Base-by-base conservation (phyloP, 2,888 invertebrate species). In the Dorcus parallelipipedus region DNA sequence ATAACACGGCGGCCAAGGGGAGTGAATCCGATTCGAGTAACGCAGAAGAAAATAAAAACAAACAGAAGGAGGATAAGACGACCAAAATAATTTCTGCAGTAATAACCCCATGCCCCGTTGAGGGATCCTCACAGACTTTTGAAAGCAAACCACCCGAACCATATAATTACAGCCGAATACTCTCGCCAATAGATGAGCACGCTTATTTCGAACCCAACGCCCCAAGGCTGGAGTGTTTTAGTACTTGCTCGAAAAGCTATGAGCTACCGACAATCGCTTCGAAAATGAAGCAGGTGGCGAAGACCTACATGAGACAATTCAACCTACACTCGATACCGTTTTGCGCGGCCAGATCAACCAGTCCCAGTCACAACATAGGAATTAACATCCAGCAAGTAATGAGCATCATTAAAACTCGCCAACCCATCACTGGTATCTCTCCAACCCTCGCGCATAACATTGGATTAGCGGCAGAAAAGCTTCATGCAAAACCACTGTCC, bases 241-340 rank as follows among this genome's bases (percentile, higher is more conserved):
- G 64, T 57, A 58, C 64, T 60, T 58, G 69, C 62, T 66, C 66
- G n/a, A 74, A 65, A 56, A 76, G 71, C 38, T 88, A 87, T 70
- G 84, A 86, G 72, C 69, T 81, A 71, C 86, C 87, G 3, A 88
- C 88, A 0, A 81, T 85, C n/a, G 82, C 88, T 0, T 87, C 88
- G 0, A 83, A 82, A 70, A 80, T 86, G 81, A 88, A 87, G 70
- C 83, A 83, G 69, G 82, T 82, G 0, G 81, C 82, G 38, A 79
- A 81, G 69, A 80, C 82, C 8, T 83, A 81, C 68, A 81, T 81
- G 53, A 56, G 62, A 10, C 69, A 73, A 58, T 78, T 76, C 57
- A 79, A 80, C 66, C 78, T 80, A 54, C 75, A 79, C 20, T 81
- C 82, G 62, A 86, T 87, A 59, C 86, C 86, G 0, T 86, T 86